These are phyloP conservation scores for Diadromus collaris DNA, from an alignment of 2,888 invertebrate genomes.

Conservation along the genomic window DNA sequence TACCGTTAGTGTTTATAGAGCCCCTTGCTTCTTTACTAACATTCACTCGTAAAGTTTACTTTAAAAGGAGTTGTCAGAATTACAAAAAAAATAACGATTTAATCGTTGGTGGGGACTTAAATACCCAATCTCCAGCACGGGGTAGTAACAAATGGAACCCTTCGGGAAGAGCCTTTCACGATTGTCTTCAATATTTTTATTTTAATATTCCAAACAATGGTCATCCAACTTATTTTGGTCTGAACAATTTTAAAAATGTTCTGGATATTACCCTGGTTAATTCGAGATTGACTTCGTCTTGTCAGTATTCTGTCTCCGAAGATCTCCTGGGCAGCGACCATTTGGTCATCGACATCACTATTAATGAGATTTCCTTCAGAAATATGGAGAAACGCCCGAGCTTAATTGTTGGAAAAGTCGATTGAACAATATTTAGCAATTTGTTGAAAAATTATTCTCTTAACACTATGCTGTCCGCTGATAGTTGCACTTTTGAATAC, in stretches of 20 bases:
- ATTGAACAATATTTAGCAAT: too few species aligned
- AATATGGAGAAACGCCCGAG: not conserved
- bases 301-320: not conserved
- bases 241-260: not conserved
- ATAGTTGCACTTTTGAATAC: too few species aligned
- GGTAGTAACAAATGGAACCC: not conserved
- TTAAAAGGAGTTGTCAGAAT: too few species aligned
- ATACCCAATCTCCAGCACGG: not conserved
- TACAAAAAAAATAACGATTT: not conserved
- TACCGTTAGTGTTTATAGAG: constrained; percentile 9
- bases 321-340: not conserved
- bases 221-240: not conserved
- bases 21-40: not conserved
- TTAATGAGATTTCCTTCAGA: not conserved
- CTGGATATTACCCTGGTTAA: not conserved
- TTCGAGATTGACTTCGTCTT: not conserved
- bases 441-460: too few species aligned
- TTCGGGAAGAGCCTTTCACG: not conserved
- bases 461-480: too few species aligned
- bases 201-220: not conserved
- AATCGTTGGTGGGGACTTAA: not conserved
- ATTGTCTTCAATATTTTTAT: not conserved
- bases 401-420: too few species aligned
- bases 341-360: not conserved
- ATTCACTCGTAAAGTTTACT: not conserved